Conservation (phyloP, 1,140 invertebrate species). For the Dysdera silvatica region DNA sequence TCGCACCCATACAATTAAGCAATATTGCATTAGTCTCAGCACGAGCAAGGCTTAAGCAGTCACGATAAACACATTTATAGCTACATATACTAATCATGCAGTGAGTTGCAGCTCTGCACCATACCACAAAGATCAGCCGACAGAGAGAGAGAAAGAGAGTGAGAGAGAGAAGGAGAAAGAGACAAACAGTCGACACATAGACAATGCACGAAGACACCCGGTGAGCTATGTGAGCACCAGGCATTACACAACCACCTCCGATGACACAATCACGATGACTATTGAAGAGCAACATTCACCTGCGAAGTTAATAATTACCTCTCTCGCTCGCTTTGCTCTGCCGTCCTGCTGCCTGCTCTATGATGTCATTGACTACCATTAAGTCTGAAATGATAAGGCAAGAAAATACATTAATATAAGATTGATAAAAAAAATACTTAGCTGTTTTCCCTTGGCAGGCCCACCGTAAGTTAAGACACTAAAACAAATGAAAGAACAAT, state of each 20-base stretch:
- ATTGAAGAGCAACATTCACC: constrained; percentile 16
- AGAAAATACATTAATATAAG: not conserved
- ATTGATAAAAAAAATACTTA: too few species aligned
- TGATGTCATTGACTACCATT: constrained; percentile 94
- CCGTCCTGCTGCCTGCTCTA: constrained; percentile 84
- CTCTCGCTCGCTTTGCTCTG: constrained; percentile 73
- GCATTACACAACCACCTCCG: constrained; percentile 8
- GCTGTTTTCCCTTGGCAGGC: too few species aligned
- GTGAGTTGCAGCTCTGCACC: constrained; percentile 21
- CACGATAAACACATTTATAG: not conserved
- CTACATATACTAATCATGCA: not conserved
- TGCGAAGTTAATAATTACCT: constrained; percentile 47
- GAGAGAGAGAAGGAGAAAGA: not conserved
- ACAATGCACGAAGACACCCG: not conserved
- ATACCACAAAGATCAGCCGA: constrained; percentile 17
- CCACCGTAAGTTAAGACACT: too few species aligned
- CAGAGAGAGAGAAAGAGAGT: constrained; percentile 5
- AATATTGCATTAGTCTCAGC: too few species aligned
- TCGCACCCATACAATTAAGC: too few species aligned
- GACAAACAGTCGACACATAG: not conserved
- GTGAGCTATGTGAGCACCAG: not conserved
- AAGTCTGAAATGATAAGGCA: constrained; percentile 85
- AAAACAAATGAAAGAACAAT: too few species aligned
- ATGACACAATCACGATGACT: constrained; percentile 20
- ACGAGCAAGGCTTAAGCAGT: too few species aligned